Conservation (phyloP, 2,113 vertebrate species). For the Anoplopoma fimbria region DNA sequence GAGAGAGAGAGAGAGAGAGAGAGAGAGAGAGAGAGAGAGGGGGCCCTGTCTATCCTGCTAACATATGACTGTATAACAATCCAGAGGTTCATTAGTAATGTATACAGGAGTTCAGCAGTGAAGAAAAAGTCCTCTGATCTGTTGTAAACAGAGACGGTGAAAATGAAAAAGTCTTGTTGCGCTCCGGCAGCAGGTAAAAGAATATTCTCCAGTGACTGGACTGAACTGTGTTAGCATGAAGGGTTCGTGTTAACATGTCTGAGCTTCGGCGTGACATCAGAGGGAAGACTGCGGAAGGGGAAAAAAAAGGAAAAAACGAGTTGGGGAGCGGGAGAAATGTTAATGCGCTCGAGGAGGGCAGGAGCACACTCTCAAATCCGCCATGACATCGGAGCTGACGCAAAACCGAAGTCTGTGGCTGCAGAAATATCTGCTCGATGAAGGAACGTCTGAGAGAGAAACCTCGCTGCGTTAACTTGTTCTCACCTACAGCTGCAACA, state of each 20-base stretch:
- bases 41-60: constrained; percentile 60
- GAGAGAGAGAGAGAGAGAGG: constrained; percentile 21
- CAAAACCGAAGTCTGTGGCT: constrained; percentile 56
- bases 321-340: constrained; percentile 48
- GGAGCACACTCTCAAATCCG: constrained; percentile 66
- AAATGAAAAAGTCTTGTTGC: constrained; percentile 52
- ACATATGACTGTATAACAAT: constrained; percentile 66
- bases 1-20: too few relatives aligned
- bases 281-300: constrained; percentile 53
- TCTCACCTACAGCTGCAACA: constrained; percentile 27
- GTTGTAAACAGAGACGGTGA: constrained; percentile 59
- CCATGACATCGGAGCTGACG: constrained; percentile 69
- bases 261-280: constrained; percentile 65
- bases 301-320: neutral
- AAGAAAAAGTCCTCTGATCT: constrained; percentile 61
- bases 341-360: constrained; percentile 62
- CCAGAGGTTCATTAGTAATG: constrained; percentile 72
- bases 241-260: constrained; percentile 72
- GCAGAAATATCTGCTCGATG: constrained; percentile 49
- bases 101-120: constrained; percentile 66
- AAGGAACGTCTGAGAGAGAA: constrained; percentile 44
- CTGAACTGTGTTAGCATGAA: constrained; percentile 57
- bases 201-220: constrained; percentile 63
- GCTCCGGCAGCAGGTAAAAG: constrained; percentile 58
- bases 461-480: neutral